Percentiles rank a stretch among this genome's conserved stretches.
phyloP scores from a whole-genome alignment of 2,888 invertebrate species.

The Cephus runcator region DNA sequence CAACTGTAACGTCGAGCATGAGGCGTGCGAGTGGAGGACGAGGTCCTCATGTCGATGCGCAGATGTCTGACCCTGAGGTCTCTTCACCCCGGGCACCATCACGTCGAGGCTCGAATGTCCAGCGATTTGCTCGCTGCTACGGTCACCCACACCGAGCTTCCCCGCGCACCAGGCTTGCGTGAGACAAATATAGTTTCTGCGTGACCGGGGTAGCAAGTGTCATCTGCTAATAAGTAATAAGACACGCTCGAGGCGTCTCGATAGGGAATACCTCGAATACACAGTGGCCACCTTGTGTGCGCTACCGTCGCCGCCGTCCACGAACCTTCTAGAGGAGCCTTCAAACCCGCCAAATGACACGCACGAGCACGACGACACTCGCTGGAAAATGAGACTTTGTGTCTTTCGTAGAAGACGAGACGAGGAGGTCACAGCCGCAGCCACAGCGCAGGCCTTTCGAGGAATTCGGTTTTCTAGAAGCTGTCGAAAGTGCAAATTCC shows the following conservation, averaged over 20 bases:
- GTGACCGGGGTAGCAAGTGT: slow-evolving; percentile 57
- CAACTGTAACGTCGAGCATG: not conserved
- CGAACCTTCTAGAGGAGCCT: not conserved
- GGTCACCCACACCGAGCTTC: slow-evolving; percentile 14
- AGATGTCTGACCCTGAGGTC: slow-evolving; percentile 58
- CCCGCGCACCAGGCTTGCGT: slow-evolving; percentile 21
- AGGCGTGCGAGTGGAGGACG: slow-evolving; percentile 36
- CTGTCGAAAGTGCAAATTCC: not conserved
- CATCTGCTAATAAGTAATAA: slow-evolving; percentile 42
- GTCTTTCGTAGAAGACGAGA: not conserved
- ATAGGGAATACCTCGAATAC: slow-evolving; percentile 15
- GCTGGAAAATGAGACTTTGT: not conserved
- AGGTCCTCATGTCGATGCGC: slow-evolving; percentile 57
- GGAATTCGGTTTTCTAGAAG: not conserved
- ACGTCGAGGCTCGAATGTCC: slow-evolving; percentile 24
- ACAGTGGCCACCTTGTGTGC: not conserved
- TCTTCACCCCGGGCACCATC: slow-evolving; percentile 44
- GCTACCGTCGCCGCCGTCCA: not conserved
- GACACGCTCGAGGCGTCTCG: slow-evolving; percentile 33
- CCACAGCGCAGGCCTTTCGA: not conserved
- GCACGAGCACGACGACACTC: not conserved
- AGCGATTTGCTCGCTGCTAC: slow-evolving; percentile 25
- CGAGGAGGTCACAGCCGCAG: not conserved
- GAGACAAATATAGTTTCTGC: slow-evolving; percentile 61
- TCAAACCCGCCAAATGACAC: not conserved